phyloP scores from a whole-genome alignment of 1,140 invertebrate genomes.

The Pararge aegeria region DNA sequence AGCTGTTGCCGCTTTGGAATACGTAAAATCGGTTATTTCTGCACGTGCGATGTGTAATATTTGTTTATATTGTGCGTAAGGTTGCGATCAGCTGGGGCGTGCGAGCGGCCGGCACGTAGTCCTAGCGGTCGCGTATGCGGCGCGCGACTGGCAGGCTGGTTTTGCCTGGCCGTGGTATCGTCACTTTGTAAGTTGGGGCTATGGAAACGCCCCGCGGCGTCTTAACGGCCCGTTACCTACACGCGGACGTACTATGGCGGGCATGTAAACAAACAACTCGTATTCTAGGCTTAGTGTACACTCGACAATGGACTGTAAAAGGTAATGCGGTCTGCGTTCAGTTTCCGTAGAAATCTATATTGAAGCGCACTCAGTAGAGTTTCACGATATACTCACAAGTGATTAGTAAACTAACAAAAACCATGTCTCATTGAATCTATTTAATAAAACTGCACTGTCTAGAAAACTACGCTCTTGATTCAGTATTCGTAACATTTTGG shows the following conservation, averaged over 20 bases:
- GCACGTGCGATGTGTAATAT: constrained; percentile 32
- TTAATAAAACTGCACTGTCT: no score
- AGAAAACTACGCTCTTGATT: no score
- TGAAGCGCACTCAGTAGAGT: not conserved
- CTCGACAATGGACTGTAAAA: constrained; percentile 25
- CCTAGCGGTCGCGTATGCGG: constrained; percentile 50
- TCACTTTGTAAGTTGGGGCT: constrained; percentile 26
- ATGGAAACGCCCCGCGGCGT: constrained; percentile 45
- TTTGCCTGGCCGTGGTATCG: constrained; percentile 13
- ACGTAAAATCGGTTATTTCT: constrained; percentile 2
- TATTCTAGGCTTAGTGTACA: constrained; percentile 31
- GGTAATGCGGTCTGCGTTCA: constrained; percentile 10
- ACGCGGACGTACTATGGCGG: constrained; percentile 59
- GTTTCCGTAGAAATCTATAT: not conserved
- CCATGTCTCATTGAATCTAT: no score
- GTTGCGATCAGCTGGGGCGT: constrained; percentile 56
- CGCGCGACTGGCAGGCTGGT: constrained; percentile 62
- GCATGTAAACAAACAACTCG: constrained; percentile 71
- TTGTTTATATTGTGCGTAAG: constrained; percentile 35
- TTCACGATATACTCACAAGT: no score
- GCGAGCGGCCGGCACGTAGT: constrained; percentile 31
- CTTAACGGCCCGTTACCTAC: constrained; percentile 63
- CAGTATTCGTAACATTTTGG: no score
- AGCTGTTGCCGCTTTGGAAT: not conserved
- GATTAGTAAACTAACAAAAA: not conserved